Evolutionary conservation across 1,140 invertebrate genomes (phyloP), one percentile per base, ranked within the genome.

Genomic region (Portunus trituberculatus): DNA sequence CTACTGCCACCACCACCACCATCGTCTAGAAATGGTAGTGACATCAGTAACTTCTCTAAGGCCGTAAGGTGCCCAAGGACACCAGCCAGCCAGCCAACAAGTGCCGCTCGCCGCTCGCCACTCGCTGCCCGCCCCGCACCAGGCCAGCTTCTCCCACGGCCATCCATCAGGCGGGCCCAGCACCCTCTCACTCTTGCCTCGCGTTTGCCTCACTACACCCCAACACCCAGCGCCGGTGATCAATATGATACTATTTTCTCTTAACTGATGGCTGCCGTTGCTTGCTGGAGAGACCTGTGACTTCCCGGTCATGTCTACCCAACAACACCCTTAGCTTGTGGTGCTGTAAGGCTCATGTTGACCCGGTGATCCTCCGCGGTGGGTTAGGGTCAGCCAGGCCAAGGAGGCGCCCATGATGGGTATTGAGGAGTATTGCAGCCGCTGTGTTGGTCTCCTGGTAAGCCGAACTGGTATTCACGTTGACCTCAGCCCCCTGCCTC

Each of bases 181-280:
- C 67, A 25, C 67, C 67, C 67, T n/a, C 20, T n/a, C 25, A n/a
- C 20, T n/a, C 16, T n/a, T n/a, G 20, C 67, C 67, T 76, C 67
- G 6, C 0, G 67, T 76, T n/a, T 76, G 67, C 0, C 4, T 76
- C 67, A 76, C 67, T 76, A 7, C 25, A n/a, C 67, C 67, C 25
- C 25, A 76, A 76, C 67, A 76, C 20, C 25, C 67, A n/a, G 25
- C n/a, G 25, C 67, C 20, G n/a, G 67, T 76, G 67, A 76, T 76
- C 67, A 76, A 76, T 76, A 76, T 76, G 67, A 76, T n/a, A 76
- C 67, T 76, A 76, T 76, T 76, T 76, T 76, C 67, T 76, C 67
- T 76, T 25, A 76, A 25, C 25, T n/a, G 20, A n/a, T n/a, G 6
- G 67, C 25, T 76, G 25, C 67, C 67, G 67, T 20, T 59, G 52